A percentile compares a stretch with the other conserved stretches of the same genome.
These are phyloP conservation scores for Pristionchus japonicus DNA, from an alignment of 2,888 invertebrate species.

Conservation along the genomic window DNA sequence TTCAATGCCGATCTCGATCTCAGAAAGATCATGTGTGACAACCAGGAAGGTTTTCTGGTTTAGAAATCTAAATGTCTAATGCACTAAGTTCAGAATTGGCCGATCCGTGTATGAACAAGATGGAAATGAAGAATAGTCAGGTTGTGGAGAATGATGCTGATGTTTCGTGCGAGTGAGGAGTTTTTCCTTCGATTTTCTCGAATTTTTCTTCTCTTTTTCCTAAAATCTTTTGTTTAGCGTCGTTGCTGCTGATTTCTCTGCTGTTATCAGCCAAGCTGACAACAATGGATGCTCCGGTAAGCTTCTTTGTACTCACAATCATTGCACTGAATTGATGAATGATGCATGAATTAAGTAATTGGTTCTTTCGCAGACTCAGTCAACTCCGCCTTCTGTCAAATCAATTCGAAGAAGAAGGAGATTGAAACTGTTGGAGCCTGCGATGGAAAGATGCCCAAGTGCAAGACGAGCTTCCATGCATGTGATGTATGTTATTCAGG, in stretches of 20 bases:
- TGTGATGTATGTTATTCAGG: neutral
- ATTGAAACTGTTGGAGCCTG: neutral
- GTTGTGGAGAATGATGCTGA: neutral
- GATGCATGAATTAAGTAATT: too few relatives aligned
- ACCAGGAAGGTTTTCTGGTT: neutral
- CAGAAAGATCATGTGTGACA: constrained; percentile 2
- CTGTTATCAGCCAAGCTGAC: neutral
- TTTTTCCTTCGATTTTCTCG: neutral
- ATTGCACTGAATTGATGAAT: too few relatives aligned
- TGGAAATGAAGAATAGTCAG: neutral
- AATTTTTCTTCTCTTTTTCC: neutral
- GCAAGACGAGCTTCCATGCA: neutral
- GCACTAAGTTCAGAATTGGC: neutral
- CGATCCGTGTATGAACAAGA: neutral
- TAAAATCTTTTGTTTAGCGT: neutral
- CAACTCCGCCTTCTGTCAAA: neutral
- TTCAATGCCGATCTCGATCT: constrained; percentile 1
- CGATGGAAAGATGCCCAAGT: constrained; percentile 8
- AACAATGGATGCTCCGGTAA: neutral
- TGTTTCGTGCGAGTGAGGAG: neutral
- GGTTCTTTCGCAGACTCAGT: constrained; percentile 13
- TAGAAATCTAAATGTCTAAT: neutral
- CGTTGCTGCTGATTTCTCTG: neutral
- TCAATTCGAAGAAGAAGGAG: neutral
- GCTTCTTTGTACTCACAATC: neutral